Percentiles rank a stretch among this genome's conserved stretches.
Evolutionary conservation across 2,113 vertebrate species (phyloP).

Genomic region (Phyllostomus hastatus): DNA sequence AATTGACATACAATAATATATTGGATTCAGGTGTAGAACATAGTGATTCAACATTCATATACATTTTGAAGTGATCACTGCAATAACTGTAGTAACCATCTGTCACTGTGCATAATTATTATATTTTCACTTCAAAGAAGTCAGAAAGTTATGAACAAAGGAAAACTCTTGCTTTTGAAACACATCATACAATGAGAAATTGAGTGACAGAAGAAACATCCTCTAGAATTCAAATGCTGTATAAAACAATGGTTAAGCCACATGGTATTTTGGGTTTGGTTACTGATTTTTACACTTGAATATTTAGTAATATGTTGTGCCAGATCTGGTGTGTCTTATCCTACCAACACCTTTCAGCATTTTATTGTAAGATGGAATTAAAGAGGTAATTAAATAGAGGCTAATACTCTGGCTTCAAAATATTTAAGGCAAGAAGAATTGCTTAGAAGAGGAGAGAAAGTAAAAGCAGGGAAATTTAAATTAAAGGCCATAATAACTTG

Average conservation of each 20-base stretch:
- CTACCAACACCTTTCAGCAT: background rate
- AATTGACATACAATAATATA: too few relatives aligned
- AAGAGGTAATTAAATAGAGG: background rate
- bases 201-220: background rate
- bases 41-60: too few relatives aligned
- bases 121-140: background rate
- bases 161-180: background rate
- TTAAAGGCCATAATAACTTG: background rate
- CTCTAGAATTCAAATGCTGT: background rate
- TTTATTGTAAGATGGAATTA: background rate
- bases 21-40: too few relatives aligned
- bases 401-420: conserved; percentile 8
- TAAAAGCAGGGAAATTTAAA: background rate
- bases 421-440: background rate
- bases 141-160: background rate
- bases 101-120: too few relatives aligned
- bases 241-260: background rate
- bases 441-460: background rate
- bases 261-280: background rate
- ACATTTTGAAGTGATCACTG: too few relatives aligned
- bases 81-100: too few relatives aligned
- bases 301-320: background rate
- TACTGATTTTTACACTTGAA: conserved; percentile 6
- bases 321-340: background rate
- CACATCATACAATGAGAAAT: background rate